phyloP scores from a whole-genome alignment of 2,888 invertebrate genomes.

The Bhutanitis thaidina region DNA sequence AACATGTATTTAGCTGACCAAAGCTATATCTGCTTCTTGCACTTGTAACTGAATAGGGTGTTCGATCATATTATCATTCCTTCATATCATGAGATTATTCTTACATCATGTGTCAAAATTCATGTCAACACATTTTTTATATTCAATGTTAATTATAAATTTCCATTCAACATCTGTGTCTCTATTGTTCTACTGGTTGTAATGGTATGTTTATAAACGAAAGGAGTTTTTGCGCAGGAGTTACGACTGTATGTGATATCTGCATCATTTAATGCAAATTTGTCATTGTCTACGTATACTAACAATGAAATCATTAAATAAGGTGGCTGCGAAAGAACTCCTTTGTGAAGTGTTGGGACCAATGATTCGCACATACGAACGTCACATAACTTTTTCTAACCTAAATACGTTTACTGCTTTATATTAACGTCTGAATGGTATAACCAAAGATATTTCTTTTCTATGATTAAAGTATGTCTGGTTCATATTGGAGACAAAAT shows the following conservation, averaged over 20 bases:
- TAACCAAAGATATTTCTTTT: background rate
- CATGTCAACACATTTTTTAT: background rate
- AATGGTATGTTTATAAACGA: background rate
- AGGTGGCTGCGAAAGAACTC: constrained; percentile 35
- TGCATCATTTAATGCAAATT: background rate
- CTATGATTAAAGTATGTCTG: background rate
- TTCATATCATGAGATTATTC: background rate
- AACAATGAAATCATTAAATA: background rate
- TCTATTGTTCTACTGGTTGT: background rate
- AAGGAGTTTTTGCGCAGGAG: constrained; percentile 19
- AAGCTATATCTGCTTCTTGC: background rate
- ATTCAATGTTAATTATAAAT: background rate
- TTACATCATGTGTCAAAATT: background rate
- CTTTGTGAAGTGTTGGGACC: constrained; percentile 67
- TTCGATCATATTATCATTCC: background rate
- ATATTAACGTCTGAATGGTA: constrained; percentile 2
- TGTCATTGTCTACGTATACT: background rate
- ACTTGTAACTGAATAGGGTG: background rate
- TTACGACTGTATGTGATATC: no score
- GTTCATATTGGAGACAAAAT: constrained; percentile 48
- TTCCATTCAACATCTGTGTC: background rate
- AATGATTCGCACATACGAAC: constrained; percentile 44
- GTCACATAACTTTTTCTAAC: background rate
- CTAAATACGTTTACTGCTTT: background rate
- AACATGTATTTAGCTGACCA: background rate